A percentile compares a stretch with the other conserved stretches of the same genome.
phyloP scores from a whole-genome alignment of 2,113 vertebrate genomes.

The Aphelocoma coerulescens region DNA sequence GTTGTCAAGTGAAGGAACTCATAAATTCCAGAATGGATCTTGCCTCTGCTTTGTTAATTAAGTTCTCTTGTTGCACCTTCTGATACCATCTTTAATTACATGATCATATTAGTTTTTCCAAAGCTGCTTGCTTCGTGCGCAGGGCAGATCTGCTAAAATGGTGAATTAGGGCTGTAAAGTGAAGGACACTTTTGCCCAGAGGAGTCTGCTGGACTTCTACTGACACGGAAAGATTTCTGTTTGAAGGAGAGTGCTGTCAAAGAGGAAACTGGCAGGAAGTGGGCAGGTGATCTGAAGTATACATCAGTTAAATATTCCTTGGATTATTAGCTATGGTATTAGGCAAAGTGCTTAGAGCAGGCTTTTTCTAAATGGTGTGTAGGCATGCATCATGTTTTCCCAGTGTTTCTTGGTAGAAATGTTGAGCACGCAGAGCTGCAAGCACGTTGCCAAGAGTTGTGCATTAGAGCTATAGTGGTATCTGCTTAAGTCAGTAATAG shows the following conservation, averaged over 20 bases:
- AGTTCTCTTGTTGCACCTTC: neutral
- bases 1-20: neutral
- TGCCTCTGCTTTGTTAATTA: slow-evolving; percentile 28
- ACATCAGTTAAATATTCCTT: neutral
- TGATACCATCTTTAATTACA: slow-evolving; percentile 56
- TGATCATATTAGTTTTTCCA: neutral
- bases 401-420: neutral
- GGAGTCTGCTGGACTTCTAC: neutral
- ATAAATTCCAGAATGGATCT: neutral
- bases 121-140: neutral
- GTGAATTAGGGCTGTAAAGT: neutral
- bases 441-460: neutral
- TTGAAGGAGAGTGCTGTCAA: neutral
- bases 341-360: neutral
- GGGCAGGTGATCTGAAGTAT: neutral
- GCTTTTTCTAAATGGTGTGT: neutral
- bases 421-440: neutral
- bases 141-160: neutral
- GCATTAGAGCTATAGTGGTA: neutral
- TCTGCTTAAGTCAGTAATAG: neutral
- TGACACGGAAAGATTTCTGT: neutral
- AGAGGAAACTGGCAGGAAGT: neutral
- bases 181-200: neutral
- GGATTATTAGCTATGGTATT: neutral
- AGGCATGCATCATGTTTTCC: neutral